Evolutionary conservation across 2,797 vertebrate species (phyloP), one percentile per base, ranked within the genome.

Genomic region (Pipistrellus kuhlii): DNA sequence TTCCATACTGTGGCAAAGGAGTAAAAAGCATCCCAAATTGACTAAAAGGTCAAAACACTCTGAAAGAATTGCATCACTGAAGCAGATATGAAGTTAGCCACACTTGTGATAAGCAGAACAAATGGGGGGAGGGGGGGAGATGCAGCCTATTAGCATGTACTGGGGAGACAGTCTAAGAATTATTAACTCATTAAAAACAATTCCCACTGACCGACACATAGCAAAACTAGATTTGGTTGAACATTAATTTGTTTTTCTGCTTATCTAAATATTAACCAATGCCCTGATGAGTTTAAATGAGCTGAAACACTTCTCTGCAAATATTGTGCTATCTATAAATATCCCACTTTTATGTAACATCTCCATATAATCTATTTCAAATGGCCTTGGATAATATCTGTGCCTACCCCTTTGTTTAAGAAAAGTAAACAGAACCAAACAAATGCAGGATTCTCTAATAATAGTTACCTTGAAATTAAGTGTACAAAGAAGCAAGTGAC

Each of bases 41-140:
- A 93, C 93, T 91, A 48, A 95, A 96, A 96, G 94, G 92, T 95
- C 96, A 96, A 91, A 95, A 83, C 72, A 94, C 53, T 94, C 73
- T 88, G 87, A 92, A 93, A 92, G 82, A 95, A 84, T 93, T 85
- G 78, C 55, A 84, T 84, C 83, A 55, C 7, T 51, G 78, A 95
- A 93, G 85, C 78, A 92, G 69, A 88, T 86, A 69, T n/a, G 59
- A 95, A 94, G 55, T 90, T 93, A 94, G 55, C 66, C 83, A 95
- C 93, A 95, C 35, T 90, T 55, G 27, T 32, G 64, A 90, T 84
- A 86, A 85, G 93, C n/a, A 64, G 90, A 95, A 96, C 75, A 90
- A 90, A 92, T 86, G 27, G 25, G 11, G 25, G 20, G 51, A 5
- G 11, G 27, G 27, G 12, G 12, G 4, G 2, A 14, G 46, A 48